Percentiles rank a stretch among this genome's conserved stretches.
Evolutionary conservation across 2,797 vertebrate genomes (phyloP).

Genomic region (Pygocentrus nattereri): DNA sequence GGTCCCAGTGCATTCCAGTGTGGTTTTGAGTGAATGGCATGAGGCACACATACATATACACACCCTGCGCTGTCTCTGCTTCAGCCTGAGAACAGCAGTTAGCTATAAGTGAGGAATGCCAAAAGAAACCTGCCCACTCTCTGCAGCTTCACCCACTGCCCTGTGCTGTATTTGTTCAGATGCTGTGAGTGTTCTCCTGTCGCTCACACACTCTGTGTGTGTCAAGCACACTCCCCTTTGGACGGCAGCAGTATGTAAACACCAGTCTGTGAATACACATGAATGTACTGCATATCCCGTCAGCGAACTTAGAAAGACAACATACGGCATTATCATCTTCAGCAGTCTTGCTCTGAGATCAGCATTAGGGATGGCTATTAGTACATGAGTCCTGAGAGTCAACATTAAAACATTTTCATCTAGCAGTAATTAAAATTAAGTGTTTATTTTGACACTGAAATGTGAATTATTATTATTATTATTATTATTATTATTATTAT

Average conservation of each 20-base stretch:
- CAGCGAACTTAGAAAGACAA: neutral
- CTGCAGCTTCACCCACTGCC: conserved; percentile 55
- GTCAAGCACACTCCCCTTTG: neutral
- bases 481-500: no score
- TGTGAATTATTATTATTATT: no score
- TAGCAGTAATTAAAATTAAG: no score
- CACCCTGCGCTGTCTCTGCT: conserved; percentile 33
- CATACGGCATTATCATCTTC: neutral
- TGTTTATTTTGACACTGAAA: no score
- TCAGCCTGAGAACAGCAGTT: conserved; percentile 59
- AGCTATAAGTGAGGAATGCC: conserved; percentile 71
- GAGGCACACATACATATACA: conserved; percentile 11
- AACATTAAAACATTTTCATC: no score
- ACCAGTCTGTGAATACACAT: neutral
- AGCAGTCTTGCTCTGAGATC: neutral
- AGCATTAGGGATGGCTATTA: no score
- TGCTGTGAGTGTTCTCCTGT: conserved; percentile 60
- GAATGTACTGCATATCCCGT: neutral
- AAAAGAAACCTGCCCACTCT: conserved; percentile 64
- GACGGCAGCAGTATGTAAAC: conserved; percentile 32
- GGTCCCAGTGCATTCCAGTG: conserved; percentile 75
- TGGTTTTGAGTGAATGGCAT: conserved; percentile 66
- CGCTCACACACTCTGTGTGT: conserved; percentile 35
- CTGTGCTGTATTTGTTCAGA: conserved; percentile 70
- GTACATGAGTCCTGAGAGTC: no score